phyloP scores from a whole-genome alignment of 2,113 vertebrate species.

The Oophaga pumilio region DNA sequence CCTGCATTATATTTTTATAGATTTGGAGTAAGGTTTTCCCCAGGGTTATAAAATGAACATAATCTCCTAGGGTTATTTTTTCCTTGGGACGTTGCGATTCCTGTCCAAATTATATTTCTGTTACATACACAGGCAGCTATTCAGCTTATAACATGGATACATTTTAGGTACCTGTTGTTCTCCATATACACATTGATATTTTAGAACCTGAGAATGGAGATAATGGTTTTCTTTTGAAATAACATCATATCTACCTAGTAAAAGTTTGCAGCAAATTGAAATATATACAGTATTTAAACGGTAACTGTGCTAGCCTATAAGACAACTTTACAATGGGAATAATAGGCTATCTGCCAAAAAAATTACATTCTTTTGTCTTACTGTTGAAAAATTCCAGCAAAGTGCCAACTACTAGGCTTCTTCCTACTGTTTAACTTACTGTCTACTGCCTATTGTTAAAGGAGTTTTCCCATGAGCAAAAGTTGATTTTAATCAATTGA shows the following conservation, averaged over 20 bases:
- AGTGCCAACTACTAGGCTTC: too few species aligned
- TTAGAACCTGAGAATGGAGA: neutral
- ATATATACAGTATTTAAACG: neutral
- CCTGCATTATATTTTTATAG: conserved; percentile 4
- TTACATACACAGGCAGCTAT: neutral
- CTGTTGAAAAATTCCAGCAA: too few species aligned
- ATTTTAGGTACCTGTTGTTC: neutral
- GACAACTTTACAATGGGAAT: too few species aligned
- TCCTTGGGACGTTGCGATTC: conserved; percentile 2
- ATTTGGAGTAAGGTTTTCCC: neutral
- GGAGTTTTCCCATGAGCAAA: too few species aligned
- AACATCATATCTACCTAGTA: neutral
- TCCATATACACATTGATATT: neutral
- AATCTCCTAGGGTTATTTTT: conserved; percentile 40
- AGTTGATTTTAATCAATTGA: too few species aligned
- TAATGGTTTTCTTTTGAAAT: neutral
- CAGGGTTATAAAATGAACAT: neutral
- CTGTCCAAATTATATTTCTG: conserved; percentile 25
- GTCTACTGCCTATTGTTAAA: too few species aligned
- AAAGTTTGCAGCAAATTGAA: neutral
- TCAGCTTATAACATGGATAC: neutral
- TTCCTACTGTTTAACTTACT: too few species aligned
- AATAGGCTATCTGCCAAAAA: too few species aligned
- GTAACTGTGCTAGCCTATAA: too few species aligned
- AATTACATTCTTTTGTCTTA: too few species aligned